Conservation (phyloP, 2,113 vertebrate genomes). For the Phalacrocorax pelagicus region DNA sequence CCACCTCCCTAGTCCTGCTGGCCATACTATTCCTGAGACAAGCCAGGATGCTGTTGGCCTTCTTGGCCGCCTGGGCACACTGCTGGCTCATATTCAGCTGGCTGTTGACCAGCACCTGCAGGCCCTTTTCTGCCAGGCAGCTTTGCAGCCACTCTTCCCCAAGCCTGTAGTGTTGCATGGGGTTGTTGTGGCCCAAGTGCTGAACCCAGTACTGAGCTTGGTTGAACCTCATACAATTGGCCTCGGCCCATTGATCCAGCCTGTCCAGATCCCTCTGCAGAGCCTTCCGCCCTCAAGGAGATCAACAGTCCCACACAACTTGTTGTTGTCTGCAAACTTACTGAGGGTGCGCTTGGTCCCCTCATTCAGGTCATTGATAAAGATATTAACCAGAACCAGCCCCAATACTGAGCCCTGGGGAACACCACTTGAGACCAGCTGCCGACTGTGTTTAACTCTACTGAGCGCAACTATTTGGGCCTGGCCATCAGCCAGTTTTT, state of each 20-base stretch:
- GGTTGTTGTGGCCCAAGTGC: not conserved
- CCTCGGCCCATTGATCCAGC: not conserved
- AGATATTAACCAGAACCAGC: not conserved
- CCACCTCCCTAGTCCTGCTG: no score
- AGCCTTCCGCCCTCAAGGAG: not conserved
- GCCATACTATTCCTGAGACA: not conserved
- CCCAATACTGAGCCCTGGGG: no score
- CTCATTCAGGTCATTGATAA: not conserved
- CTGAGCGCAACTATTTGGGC: not conserved
- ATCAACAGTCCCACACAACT: rapidly evolving
- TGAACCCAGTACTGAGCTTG: rapidly evolving
- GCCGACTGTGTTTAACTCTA: not conserved
- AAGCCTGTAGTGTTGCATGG: not conserved
- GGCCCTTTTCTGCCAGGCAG: no score
- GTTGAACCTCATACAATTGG: not conserved
- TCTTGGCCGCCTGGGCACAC: not conserved
- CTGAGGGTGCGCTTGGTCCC: not conserved
- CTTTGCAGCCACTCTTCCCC: no score
- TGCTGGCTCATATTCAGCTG: no score
- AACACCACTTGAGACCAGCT: no score
- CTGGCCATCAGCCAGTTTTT: not conserved
- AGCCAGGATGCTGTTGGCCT: not conserved
- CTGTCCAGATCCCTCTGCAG: not conserved
- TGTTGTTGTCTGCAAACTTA: not conserved
- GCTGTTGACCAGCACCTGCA: no score